Evolutionary conservation across 1,140 invertebrate genomes (phyloP), one percentile per base, ranked within the genome.

Genomic region (Magallana ariakensis): DNA sequence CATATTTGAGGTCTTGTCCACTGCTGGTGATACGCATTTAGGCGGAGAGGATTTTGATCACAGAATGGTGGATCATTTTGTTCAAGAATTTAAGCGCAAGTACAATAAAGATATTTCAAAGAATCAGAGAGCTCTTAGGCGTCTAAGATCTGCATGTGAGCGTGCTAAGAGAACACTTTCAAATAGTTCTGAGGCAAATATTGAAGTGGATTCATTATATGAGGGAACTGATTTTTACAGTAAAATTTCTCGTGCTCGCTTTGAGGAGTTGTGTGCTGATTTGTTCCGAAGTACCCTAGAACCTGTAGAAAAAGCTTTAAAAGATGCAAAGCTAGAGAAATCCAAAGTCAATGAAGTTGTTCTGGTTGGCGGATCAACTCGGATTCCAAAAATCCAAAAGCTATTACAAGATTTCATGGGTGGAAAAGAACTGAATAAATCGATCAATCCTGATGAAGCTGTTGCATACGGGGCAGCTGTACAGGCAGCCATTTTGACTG

Each of bases 391-490:
- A 90, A 93, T 95, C 1, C 86, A 94, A 87, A 86, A 94, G 85
- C 86, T 95, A 66, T 93, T 95, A n/a, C 90, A 88, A 8, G 89
- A 93, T 0, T 95, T 92, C 88, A 95, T 95, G 86, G 90, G 92
- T 5, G 95, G 95, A 89, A 81, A 92, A 7, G 58, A 16, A 16
- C 19, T 60, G 6, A 60, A 60, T 15, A 60, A n/a, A 60, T 60
- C 58, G 87, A 98, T 98, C 93, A 97, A 97, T 81, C 98, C 99
- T 95, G 96, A 99, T 58, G 99, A 96, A 93, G 92, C 95, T 96
- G 92, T 96, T 66, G 99, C 98, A 66, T 96, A 99, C 95, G 97
- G 98, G 90, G 98, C 98, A 0, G 98, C 99, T 0, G 98, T 99
- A 94, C 92, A 99, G 83, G 91, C 93, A n/a, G 87, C 94, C 6